These are phyloP conservation scores for Columba guinea DNA, from an alignment of 2,797 vertebrate genomes.

Conservation along the genomic window DNA sequence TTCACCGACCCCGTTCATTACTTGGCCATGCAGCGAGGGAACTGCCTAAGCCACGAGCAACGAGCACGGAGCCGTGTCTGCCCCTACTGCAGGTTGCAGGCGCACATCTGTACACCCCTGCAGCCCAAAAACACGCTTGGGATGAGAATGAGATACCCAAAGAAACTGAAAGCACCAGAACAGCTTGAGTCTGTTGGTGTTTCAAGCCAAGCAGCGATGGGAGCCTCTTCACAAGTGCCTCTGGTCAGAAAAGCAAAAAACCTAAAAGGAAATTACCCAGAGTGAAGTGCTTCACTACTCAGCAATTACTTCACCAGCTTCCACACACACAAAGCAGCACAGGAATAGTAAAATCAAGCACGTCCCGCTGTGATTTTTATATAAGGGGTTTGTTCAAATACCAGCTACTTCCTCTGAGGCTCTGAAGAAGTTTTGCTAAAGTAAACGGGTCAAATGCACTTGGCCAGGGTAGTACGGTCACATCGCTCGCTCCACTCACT, in stretches of 20 bases:
- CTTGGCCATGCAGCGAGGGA: not conserved
- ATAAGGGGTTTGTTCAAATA: not conserved
- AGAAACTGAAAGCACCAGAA: not conserved
- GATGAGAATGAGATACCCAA: not conserved
- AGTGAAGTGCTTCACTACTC: accelerated
- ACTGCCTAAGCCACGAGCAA: not conserved
- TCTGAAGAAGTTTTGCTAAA: not conserved
- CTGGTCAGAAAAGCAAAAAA: not conserved
- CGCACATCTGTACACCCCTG: accelerated
- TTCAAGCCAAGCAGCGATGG: not conserved
- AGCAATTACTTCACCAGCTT: not conserved
- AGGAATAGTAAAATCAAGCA: not conserved
- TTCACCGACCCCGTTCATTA: not conserved
- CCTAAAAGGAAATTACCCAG: not conserved
- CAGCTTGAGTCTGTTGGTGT: accelerated
- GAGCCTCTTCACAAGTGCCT: not conserved
- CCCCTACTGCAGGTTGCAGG: not conserved
- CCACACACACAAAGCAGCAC: not conserved
- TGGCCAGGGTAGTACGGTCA: not conserved
- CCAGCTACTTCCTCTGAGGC: not conserved
- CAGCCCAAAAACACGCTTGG: not conserved
- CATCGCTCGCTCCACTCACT: accelerated
- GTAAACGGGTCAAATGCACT: not conserved
- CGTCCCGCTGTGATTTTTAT: not conserved
- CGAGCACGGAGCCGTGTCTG: accelerated